Evolutionary conservation across 2,797 vertebrate genomes (phyloP).

Genomic region (Apogon hyalosoma): DNA sequence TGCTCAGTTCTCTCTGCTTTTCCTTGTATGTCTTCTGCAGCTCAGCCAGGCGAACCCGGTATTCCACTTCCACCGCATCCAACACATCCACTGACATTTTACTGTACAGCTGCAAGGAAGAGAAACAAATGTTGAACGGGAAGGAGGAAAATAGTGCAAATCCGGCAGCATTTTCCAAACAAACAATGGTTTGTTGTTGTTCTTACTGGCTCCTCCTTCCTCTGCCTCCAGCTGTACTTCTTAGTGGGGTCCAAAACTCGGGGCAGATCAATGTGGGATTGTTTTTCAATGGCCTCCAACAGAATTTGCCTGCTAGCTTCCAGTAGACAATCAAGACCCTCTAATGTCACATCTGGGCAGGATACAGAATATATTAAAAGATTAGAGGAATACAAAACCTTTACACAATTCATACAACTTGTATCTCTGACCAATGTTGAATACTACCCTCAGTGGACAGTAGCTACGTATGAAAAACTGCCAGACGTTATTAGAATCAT

Average conservation of each 20-base stretch:
- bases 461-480: no score
- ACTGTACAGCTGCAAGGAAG: slow-evolving; percentile 86
- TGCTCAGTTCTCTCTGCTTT: slow-evolving; percentile 94
- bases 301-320: slow-evolving; percentile 93
- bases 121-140: background rate
- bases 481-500: no score
- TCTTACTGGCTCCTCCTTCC: slow-evolving; percentile 93
- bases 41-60: slow-evolving; percentile 92
- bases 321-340: slow-evolving; percentile 91
- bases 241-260: slow-evolving; percentile 93
- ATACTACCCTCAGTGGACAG: no score
- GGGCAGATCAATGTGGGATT: slow-evolving; percentile 89
- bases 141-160: background rate
- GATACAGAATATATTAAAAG: slow-evolving; percentile 1
- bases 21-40: slow-evolving; percentile 95
- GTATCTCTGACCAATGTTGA: no score
- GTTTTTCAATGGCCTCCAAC: slow-evolving; percentile 92
- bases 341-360: slow-evolving; percentile 78
- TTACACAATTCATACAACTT: no score
- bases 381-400: slow-evolving; percentile 3
- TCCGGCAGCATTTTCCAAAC: background rate
- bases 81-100: slow-evolving; percentile 92
- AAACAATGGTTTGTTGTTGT: background rate
- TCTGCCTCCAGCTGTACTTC: slow-evolving; percentile 98
- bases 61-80: slow-evolving; percentile 93